phyloP scores from a whole-genome alignment of 2,113 vertebrate species.

The Poeciliopsis occidentalis region DNA sequence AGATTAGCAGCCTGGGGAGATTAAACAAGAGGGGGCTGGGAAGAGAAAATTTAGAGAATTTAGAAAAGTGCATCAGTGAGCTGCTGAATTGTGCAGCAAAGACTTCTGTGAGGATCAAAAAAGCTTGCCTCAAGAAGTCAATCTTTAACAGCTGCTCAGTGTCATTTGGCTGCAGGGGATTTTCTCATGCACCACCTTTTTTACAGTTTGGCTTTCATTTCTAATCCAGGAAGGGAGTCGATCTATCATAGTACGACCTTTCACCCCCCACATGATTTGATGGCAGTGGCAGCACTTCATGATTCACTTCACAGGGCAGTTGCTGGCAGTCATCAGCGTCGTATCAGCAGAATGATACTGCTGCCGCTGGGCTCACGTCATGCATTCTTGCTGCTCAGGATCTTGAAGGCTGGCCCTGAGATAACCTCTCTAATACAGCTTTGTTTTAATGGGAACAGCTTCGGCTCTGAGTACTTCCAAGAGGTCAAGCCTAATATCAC shows the following conservation, averaged over 20 bases:
- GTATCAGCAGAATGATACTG: slow-evolving; percentile 45
- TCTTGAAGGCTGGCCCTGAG: slow-evolving; percentile 26
- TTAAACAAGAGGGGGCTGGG: slow-evolving; percentile 28
- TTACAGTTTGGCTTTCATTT: slow-evolving; percentile 13
- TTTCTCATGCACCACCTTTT: slow-evolving; percentile 8
- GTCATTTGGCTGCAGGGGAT: slow-evolving; percentile 5
- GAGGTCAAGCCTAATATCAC: neutral
- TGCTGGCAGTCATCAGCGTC: slow-evolving; percentile 35
- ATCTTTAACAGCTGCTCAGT: slow-evolving; percentile 40
- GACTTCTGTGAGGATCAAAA: slow-evolving; percentile 16
- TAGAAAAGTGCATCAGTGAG: neutral
- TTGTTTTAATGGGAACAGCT: slow-evolving; percentile 27
- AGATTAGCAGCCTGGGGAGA: slow-evolving; percentile 14
- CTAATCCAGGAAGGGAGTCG: slow-evolving; percentile 32
- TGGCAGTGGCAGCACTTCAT: slow-evolving; percentile 15
- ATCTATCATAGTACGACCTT: slow-evolving; percentile 23
- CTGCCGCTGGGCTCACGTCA: slow-evolving; percentile 28
- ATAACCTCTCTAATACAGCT: slow-evolving; percentile 42
- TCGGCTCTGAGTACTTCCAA: slow-evolving; percentile 19
- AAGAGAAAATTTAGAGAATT: slow-evolving; percentile 6
- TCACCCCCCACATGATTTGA: slow-evolving; percentile 7
- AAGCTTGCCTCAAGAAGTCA: slow-evolving; percentile 23
- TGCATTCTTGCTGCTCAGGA: slow-evolving; percentile 51
- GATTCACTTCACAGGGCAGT: slow-evolving; percentile 13
- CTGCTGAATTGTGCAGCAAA: slow-evolving; percentile 18